Conservation (phyloP, 2,113 vertebrate genomes). For the Eonycteris spelaea region DNA sequence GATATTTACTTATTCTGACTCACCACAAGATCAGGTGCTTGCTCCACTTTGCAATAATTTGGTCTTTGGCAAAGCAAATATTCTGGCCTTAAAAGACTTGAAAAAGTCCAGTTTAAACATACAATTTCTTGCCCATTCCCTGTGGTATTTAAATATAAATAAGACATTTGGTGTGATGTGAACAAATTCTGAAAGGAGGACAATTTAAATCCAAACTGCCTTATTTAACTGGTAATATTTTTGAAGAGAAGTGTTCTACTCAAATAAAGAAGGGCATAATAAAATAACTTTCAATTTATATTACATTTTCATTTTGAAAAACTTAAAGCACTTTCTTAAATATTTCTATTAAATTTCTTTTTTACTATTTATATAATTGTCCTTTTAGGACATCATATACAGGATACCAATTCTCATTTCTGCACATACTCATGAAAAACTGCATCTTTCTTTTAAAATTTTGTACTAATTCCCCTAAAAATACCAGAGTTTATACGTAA, state of each 20-base stretch:
- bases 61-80: constrained; percentile 64
- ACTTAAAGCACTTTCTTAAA: background rate
- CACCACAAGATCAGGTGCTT: constrained; percentile 56
- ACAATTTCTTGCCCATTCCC: constrained; percentile 55
- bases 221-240: constrained; percentile 38
- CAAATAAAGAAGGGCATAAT: constrained; percentile 15
- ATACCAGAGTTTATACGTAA: background rate
- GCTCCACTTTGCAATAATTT: constrained; percentile 62
- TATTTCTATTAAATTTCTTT: background rate
- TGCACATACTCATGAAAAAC: background rate
- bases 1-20: constrained; percentile 50
- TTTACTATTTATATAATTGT: background rate
- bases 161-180: constrained; percentile 56
- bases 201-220: constrained; percentile 36
- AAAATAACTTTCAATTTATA: constrained; percentile 1
- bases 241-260: constrained; percentile 20
- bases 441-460: background rate
- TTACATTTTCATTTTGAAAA: constrained; percentile 24
- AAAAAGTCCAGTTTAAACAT: constrained; percentile 67
- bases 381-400: background rate
- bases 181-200: constrained; percentile 27
- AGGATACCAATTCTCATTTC: background rate
- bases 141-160: constrained; percentile 67
- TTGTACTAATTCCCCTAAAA: background rate
- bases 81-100: constrained; percentile 53